Base-by-base conservation (phyloP, 2,113 vertebrate species). In the Pristiophorus japonicus region DNA sequence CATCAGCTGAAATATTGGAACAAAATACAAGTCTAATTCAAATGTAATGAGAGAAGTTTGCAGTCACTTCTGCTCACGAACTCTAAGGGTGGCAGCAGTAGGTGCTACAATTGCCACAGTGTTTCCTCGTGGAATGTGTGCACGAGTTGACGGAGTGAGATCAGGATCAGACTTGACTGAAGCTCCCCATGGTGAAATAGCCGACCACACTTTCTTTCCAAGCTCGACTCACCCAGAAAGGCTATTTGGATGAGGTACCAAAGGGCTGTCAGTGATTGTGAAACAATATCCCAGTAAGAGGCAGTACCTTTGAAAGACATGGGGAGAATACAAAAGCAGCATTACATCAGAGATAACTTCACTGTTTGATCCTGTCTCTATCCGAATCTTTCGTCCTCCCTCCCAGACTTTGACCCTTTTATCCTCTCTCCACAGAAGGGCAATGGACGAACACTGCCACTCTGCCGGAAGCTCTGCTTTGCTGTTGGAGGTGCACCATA, bases 401-500 rank as follows among this genome's bases (percentile, higher is more conserved):
- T 91, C 59, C 59, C 88, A 63, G 87, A 38, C 3, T 7, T 91
- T 91, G 27, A 91, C 88, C 12, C 0, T 81, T 63, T 6, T 62
- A 30, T 7, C n/a, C 45, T 51, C 14, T 94, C 4, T 30, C 93
- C 42, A 70, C 42, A 94, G 93, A 94, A 94, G 93, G 24, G 42
- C 42, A 94, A 94, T 67, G 24, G 42, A 18, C 63, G 6, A 94
- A 10, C 65, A 16, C 96, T 98, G 95, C 95, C 97, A 11, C 95
- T 98, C 51, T 34, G 24, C 96, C 97, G 96, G 47, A 98, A 98
- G 95, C 0, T 97, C 45, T 97, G 97, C 75, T 98, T 97, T 24
- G 97, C 97, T 16, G 7, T 97, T 1, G 98, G 98, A 8, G 97
- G 97, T 2, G 95, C 97, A 92, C 97, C 97, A 0, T 96, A 97